Evolutionary conservation across 2,888 invertebrate genomes (phyloP).

Genomic region (Deroplatys truncata): DNA sequence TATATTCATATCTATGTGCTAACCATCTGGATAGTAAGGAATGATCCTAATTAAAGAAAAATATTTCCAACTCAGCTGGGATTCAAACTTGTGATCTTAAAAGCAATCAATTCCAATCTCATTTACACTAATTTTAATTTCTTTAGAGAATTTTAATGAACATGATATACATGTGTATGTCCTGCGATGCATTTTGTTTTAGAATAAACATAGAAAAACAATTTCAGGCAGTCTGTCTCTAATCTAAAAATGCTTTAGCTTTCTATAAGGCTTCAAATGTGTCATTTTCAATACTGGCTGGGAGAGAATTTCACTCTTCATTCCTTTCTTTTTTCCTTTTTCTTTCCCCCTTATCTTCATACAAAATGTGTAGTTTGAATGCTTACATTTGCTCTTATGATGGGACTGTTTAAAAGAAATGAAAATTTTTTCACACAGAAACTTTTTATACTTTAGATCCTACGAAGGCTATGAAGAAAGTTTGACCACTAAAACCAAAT

Average conservation of each 20-base stretch:
- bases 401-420: background rate
- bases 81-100: no score
- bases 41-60: no score
- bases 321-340: no score
- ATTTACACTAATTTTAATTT: no score
- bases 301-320: background rate
- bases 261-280: background rate
- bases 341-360: no score
- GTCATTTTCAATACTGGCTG: background rate
- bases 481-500: background rate
- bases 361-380: no score
- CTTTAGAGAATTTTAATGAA: background rate
- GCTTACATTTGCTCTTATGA: background rate
- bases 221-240: no score
- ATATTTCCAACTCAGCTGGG: no score
- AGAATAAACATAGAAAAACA: background rate
- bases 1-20: no score
- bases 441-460: background rate
- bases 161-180: background rate
- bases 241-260: background rate
- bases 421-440: background rate
- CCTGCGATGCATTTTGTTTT: conserved; percentile 18
- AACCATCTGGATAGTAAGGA: no score
- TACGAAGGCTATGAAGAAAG: background rate
- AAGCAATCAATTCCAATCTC: no score